Base-by-base conservation (phyloP, 2,888 invertebrate genomes). In the Cinara cedri region DNA sequence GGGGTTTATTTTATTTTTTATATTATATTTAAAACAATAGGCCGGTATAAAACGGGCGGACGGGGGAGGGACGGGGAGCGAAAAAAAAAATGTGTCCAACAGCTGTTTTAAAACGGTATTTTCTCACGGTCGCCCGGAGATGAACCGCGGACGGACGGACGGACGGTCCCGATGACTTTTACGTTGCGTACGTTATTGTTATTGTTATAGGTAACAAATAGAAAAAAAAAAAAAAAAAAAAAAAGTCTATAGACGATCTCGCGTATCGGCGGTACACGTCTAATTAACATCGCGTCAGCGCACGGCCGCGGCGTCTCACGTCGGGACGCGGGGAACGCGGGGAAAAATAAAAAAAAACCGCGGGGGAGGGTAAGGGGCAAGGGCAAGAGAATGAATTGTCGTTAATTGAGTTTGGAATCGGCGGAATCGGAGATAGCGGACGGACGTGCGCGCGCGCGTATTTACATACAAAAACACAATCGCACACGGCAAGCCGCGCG, bases 381-480 rank as follows among this genome's bases (percentile, higher is more conserved):
- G n/a, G n/a, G n/a, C n/a, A n/a, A n/a, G 19, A 74, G 51, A 74
- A 74, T 74, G 34, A 74, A 74, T 74, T n/a, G n/a, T 63, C 51
- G 51, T 74, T 74, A 63, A 74, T 76, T 66, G 75, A 76, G 74
- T 74, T 74, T 49, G 78, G 78, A 60, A n/a, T n/a, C n/a, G 49
- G 34, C 34, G 16, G 49, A 42, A 70, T 78, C 78, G 26, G n/a
- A 78, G 78, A 78, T 76, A 66, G 65, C 60, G 57, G 34, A 57
- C 42, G 42, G 46, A 76, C 24, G 21, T 46, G 44, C 46, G 42
- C 26, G 66, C 16, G 13, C 26, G 55, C 46, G 26, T 44, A 78
- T 78, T 78, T 78, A 78, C 78, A 78, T 78, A 78, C 78, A 78
- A 78, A 78, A 78, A 57, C 78, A 78, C 78, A 78, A 78, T 78